Conservation (phyloP, 2,113 vertebrate species). For the Melanostigma gelatinosum region DNA sequence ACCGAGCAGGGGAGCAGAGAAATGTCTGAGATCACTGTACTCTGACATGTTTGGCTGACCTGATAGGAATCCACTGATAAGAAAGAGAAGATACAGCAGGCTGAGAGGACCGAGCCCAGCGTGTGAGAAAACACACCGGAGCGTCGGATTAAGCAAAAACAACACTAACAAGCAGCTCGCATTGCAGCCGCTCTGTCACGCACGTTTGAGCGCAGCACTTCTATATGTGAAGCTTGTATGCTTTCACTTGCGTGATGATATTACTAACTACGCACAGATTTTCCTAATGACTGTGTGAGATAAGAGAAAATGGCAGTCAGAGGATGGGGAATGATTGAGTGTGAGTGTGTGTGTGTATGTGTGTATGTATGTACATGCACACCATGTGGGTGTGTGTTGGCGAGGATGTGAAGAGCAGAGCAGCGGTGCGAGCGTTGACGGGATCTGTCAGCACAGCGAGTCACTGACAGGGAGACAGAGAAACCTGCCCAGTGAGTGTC, state of each 20-base stretch:
- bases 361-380: neutral
- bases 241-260: neutral
- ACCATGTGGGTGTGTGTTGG: neutral
- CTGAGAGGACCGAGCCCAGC: slow-evolving; percentile 25
- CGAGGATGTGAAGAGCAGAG: slow-evolving; percentile 41
- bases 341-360: neutral
- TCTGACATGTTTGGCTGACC: slow-evolving; percentile 69
- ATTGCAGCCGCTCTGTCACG: neutral
- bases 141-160: slow-evolving; percentile 42
- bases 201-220: neutral
- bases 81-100: slow-evolving; percentile 42
- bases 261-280: neutral
- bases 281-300: slow-evolving; percentile 36
- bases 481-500: slow-evolving; percentile 72
- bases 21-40: slow-evolving; percentile 66
- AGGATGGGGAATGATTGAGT: slow-evolving; percentile 45
- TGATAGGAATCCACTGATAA: slow-evolving; percentile 73
- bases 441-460: slow-evolving; percentile 66
- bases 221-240: neutral
- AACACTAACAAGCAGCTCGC: slow-evolving; percentile 32
- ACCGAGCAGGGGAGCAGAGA: slow-evolving; percentile 44
- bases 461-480: slow-evolving; percentile 43
- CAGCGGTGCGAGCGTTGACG: slow-evolving; percentile 39
- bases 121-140: slow-evolving; percentile 43
- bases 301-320: slow-evolving; percentile 50